Conservation (phyloP, 2,888 invertebrate species). For the Eulithis testata region DNA sequence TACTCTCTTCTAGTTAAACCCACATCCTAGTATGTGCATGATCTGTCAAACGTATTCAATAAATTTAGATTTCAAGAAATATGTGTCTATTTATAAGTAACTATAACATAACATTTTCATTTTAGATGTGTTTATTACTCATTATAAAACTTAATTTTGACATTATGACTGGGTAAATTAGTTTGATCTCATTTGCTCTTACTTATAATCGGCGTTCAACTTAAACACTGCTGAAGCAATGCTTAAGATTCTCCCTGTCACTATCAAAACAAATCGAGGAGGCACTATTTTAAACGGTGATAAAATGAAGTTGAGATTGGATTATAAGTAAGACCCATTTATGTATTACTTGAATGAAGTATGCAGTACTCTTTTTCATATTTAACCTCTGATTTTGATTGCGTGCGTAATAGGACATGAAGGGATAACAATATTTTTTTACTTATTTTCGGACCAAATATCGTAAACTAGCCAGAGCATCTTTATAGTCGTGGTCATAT, state of each 20-base stretch:
- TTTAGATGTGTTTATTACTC: constrained; percentile 58
- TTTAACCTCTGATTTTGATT: constrained; percentile 19
- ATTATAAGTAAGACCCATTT: constrained; percentile 28
- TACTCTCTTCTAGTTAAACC: constrained; percentile 17
- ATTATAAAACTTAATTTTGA: constrained; percentile 59
- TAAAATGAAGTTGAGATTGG: no score
- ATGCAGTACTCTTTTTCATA: constrained; percentile 31
- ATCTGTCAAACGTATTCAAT: constrained; percentile 38
- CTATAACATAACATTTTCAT: constrained; percentile 26
- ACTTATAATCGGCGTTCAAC: no score
- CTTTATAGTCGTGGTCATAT: constrained; percentile 56
- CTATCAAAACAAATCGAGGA: no score
- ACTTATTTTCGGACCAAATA: constrained; percentile 68
- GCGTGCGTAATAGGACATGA: constrained; percentile 37
- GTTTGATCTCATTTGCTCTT: constrained; percentile 71
- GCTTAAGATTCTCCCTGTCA: no score
- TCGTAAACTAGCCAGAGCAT: constrained; percentile 60
- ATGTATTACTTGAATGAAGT: constrained; percentile 66
- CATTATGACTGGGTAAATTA: constrained; percentile 65
- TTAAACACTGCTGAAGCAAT: no score
- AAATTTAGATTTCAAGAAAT: constrained; percentile 33
- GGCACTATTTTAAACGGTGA: no score
- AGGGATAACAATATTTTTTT: constrained; percentile 39
- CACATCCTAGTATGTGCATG: constrained; percentile 30
- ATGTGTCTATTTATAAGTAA: constrained; percentile 29